Percentiles rank a stretch among this genome's conserved stretches.
phyloP scores from a whole-genome alignment of 2,797 vertebrate genomes.

The Protosalanx chinensis region DNA sequence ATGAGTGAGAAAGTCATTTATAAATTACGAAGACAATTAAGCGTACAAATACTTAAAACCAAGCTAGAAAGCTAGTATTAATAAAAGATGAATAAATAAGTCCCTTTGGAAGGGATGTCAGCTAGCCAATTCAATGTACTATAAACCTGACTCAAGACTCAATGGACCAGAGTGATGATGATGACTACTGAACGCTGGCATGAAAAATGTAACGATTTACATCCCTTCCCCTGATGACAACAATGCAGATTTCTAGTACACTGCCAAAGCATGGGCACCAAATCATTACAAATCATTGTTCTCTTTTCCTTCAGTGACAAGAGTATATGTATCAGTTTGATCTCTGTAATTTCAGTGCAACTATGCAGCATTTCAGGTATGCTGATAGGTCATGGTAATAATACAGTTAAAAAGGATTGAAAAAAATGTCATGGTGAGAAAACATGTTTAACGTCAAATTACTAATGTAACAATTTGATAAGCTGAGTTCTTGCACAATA shows the following conservation, averaged over 20 bases:
- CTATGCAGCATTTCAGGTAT: not conserved
- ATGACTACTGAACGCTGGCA: constrained; percentile 62
- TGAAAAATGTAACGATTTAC: constrained; percentile 65
- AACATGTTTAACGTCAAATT: constrained; percentile 35
- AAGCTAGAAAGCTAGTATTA: not conserved
- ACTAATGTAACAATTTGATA: constrained; percentile 38
- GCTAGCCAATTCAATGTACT: constrained; percentile 42
- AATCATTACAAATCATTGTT: constrained; percentile 52
- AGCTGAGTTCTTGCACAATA: no score
- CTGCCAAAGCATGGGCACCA: constrained; percentile 30
- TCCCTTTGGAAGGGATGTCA: constrained; percentile 7
- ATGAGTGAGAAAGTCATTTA: not conserved
- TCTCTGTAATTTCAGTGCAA: constrained; percentile 56
- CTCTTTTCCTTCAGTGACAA: constrained; percentile 23
- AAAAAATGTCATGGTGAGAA: no score
- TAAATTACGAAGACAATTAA: not conserved
- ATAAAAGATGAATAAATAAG: not conserved
- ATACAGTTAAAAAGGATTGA: constrained; percentile 51
- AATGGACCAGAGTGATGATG: constrained; percentile 65
- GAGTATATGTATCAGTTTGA: constrained; percentile 52
- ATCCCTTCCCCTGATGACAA: constrained; percentile 66
- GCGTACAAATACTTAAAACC: not conserved
- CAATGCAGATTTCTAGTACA: constrained; percentile 55
- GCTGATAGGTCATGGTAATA: constrained; percentile 17
- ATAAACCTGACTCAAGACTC: constrained; percentile 51